Evolutionary conservation across 1,140 invertebrate genomes (phyloP).

Genomic region (Zaprionus davidi): DNA sequence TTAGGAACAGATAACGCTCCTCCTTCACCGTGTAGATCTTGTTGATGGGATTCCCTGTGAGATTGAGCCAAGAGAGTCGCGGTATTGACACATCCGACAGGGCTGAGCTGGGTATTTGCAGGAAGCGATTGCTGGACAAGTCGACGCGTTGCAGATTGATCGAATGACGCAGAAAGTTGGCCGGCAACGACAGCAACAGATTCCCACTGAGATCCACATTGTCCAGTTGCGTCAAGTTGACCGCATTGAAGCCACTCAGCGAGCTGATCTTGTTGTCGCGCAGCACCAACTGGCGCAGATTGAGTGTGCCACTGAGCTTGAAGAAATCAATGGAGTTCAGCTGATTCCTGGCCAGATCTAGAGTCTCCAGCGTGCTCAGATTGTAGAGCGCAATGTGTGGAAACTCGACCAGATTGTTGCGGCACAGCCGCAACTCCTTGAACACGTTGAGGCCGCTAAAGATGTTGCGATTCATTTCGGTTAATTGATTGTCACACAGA

Average conservation of each 20-base stretch:
- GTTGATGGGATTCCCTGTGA: constrained; percentile 92
- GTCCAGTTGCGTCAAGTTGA: constrained; percentile 89
- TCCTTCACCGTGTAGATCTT: constrained; percentile 85
- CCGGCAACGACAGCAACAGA: constrained; percentile 89
- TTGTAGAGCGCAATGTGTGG: constrained; percentile 91
- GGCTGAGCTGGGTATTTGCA: constrained; percentile 91
- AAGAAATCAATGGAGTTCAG: constrained; percentile 90
- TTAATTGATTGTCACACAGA: constrained; percentile 88
- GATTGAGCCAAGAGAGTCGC: constrained; percentile 89
- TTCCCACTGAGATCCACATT: constrained; percentile 91
- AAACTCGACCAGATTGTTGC: constrained; percentile 90
- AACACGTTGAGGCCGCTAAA: constrained; percentile 89
- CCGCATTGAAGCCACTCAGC: constrained; percentile 90
- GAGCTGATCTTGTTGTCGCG: constrained; percentile 90
- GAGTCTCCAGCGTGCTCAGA: constrained; percentile 89
- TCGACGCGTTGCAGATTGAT: constrained; percentile 90
- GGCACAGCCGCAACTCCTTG: constrained; percentile 89
- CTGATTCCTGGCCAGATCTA: constrained; percentile 90
- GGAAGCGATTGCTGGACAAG: constrained; percentile 92
- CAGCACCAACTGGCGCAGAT: constrained; percentile 89
- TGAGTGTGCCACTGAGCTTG: constrained; percentile 89
- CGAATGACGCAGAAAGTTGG: constrained; percentile 92
- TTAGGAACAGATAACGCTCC: constrained; percentile 87
- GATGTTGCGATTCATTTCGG: constrained; percentile 87
- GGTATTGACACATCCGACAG: constrained; percentile 91